Evolutionary conservation across 2,888 invertebrate species (phyloP).

Genomic region (Flexamia atlantica): DNA sequence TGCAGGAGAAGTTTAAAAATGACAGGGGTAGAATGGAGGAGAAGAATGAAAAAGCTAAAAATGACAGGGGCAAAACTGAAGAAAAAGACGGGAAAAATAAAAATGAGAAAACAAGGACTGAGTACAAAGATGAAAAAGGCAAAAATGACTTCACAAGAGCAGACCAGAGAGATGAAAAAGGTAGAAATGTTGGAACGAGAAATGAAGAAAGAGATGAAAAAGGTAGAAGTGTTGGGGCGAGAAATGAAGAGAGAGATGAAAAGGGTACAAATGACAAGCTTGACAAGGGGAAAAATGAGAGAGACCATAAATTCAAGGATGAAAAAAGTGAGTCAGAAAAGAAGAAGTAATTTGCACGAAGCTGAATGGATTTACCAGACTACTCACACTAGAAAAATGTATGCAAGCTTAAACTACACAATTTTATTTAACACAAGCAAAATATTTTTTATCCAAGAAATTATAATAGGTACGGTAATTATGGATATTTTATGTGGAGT

Average conservation of each 20-base stretch:
- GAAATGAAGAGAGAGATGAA: neutral
- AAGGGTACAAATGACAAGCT: slow-evolving; percentile 1
- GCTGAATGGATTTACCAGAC: neutral
- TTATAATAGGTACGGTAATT: slow-evolving; percentile 1
- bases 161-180: neutral
- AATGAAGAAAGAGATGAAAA: neutral
- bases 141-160: neutral
- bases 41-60: neutral
- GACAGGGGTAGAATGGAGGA: neutral
- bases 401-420: neutral
- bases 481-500: neutral
- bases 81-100: neutral
- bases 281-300: neutral
- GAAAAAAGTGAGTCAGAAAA: slow-evolving; percentile 7
- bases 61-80: neutral
- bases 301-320: neutral
- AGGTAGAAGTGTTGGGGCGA: neutral
- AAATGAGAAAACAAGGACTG: neutral
- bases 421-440: neutral
- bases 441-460: neutral
- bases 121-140: neutral
- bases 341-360: slow-evolving; percentile 12
- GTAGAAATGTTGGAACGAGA: neutral
- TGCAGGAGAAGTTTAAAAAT: neutral
- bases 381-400: neutral